Conservation (phyloP, 2,113 vertebrate genomes). For the Hassar affinis region DNA sequence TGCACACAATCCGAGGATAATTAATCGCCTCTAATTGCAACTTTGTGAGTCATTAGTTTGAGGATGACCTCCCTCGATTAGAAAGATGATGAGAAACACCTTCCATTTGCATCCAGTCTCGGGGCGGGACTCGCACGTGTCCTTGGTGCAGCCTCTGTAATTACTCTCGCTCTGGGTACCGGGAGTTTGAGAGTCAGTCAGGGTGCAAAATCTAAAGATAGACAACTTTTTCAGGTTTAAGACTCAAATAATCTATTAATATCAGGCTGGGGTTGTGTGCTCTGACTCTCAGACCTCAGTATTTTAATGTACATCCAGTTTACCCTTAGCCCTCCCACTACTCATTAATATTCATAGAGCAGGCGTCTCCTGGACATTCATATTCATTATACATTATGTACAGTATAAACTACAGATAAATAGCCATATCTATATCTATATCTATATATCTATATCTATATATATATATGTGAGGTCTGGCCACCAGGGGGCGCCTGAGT, state of each 20-base stretch:
- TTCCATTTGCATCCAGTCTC: conserved; percentile 35
- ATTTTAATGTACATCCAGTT: neutral
- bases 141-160: conserved; percentile 1
- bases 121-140: conserved; percentile 23
- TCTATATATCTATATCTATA: no score
- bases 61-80: conserved; percentile 43
- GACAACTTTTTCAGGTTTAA: neutral
- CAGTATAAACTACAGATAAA: no score
- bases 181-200: neutral
- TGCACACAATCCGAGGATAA: conserved; percentile 44
- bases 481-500: no score
- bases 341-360: conserved; percentile 4
- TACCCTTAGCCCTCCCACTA: neutral
- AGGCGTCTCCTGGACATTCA: neutral
- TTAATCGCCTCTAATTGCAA: conserved; percentile 54
- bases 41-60: conserved; percentile 52
- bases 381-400: neutral
- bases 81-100: conserved; percentile 39
- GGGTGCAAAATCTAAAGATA: neutral
- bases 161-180: no score
- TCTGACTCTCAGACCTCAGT: neutral
- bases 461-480: no score
- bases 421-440: no score
- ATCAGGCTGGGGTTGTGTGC: neutral
- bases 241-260: neutral